These are phyloP conservation scores for Lampris incognitus DNA, from an alignment of 2,113 vertebrate genomes.

Conservation along the genomic window DNA sequence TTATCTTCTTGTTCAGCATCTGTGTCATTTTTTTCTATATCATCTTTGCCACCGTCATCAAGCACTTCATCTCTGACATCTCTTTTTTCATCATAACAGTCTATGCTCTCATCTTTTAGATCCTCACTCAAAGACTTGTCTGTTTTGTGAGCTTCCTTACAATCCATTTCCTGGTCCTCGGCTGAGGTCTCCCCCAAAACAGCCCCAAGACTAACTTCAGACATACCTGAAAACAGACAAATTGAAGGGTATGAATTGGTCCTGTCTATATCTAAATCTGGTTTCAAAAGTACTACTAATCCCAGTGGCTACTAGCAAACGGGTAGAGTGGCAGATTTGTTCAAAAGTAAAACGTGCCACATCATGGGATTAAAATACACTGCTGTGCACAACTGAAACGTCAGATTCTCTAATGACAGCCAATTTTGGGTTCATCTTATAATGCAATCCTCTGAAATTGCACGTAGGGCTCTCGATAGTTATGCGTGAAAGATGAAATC, in stretches of 20 bases:
- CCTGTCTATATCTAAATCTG: neutral
- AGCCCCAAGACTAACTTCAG: slow-evolving; percentile 82
- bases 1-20: slow-evolving; percentile 25
- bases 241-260: slow-evolving; percentile 55
- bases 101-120: slow-evolving; percentile 42
- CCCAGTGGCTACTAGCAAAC: neutral
- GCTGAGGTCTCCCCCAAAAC: slow-evolving; percentile 65
- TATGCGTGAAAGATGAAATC: too few species aligned
- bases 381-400: neutral
- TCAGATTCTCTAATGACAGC: too few species aligned
- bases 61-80: slow-evolving; percentile 40
- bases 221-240: slow-evolving; percentile 83
- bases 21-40: slow-evolving; percentile 19
- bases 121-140: slow-evolving; percentile 60
- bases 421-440: too few species aligned
- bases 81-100: slow-evolving; percentile 34
- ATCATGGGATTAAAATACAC: neutral
- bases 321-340: neutral
- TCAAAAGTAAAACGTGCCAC: neutral
- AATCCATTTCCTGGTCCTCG: slow-evolving; percentile 67
- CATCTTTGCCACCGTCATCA: slow-evolving; percentile 59
- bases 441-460: too few species aligned
- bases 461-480: too few species aligned
- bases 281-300: neutral
- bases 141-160: slow-evolving; percentile 59